Conservation (phyloP, 1,140 invertebrate species). For the Dendroctonus ponderosae region DNA sequence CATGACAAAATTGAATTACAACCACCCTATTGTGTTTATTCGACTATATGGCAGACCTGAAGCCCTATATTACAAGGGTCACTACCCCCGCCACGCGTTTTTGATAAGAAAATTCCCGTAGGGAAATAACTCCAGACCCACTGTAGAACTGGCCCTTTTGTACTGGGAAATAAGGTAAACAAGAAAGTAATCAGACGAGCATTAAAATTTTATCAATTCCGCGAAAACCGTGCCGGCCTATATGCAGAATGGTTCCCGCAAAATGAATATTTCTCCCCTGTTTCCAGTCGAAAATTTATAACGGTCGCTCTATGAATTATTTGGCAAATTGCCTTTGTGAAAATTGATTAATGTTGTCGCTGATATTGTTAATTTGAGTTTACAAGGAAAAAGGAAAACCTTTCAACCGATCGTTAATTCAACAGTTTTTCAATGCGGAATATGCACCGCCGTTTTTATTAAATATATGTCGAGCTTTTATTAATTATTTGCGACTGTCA, state of each 20-base stretch:
- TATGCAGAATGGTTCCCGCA: constrained; percentile 10
- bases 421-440: too few species aligned
- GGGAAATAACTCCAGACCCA: constrained; percentile 28
- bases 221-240: constrained; percentile 8
- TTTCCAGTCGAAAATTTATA: not conserved
- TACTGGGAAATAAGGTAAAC: constrained; percentile 28
- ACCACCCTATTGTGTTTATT: not conserved
- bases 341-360: constrained; percentile 20
- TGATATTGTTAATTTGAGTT: not conserved
- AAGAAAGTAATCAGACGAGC: constrained; percentile 29
- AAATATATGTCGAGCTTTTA: too few species aligned
- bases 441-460: too few species aligned
- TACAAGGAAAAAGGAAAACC: too few species aligned
- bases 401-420: too few species aligned
- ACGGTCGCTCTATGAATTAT: constrained; percentile 16
- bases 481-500: too few species aligned
- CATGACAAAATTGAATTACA: not conserved
- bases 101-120: constrained; percentile 28
- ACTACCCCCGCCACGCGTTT: constrained; percentile 29
- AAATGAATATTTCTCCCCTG: constrained; percentile 5
- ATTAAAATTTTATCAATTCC: constrained; percentile 29
- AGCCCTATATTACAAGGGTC: constrained; percentile 27
- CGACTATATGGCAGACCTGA: constrained; percentile 1
- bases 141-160: constrained; percentile 21
- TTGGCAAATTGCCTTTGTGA: constrained; percentile 15